Evolutionary conservation across 2,113 vertebrate genomes (phyloP), one percentile per base, ranked within the genome.

Genomic region (Tetrao urogallus): DNA sequence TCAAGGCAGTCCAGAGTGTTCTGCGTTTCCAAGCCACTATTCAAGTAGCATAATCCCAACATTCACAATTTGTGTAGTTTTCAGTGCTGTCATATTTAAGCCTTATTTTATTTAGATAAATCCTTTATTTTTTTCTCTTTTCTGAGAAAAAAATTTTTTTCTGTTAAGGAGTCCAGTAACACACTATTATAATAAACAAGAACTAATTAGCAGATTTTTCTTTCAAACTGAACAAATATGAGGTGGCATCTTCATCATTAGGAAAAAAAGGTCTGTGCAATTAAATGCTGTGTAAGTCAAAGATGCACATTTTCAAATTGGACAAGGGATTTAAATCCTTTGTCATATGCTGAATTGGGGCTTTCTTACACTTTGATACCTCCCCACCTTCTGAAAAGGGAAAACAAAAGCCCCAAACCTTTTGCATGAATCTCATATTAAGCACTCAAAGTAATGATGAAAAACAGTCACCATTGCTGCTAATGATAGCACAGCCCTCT

Each of bases 211-310:
- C 30, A 60, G 36, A 14, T 8, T 40, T 54, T 11, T 30, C 47
- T 28, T 19, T 28, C 11, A 54, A 78, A 63, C 28, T 32, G 22
- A 61, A 71, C 13, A 81, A 79, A 82, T 43, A 69, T 0, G 2
- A 57, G 54, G 30, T 57, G 91, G 91, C 45, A 94, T 54, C n/a
- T 77, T 58, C 66, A 69, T 21, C 63, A 20, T 57, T 58, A 79
- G 74, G 32, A 57, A 92, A 75, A 73, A 94, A 88, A 89, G 28
- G 57, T 67, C 64, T 81, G 54, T 58, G 63, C 73, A 90, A 18
- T 83, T 71, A 86, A 73, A 67, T 3, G 3, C 14, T 10, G 28
- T 2, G 20, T 58, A 75, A 90, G 74, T 66, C 86, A 86, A 89
- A 84, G 67, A 25, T 13, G 48, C 22, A 4, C 34, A 82, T 63